Conservation (phyloP, 2,113 vertebrate species). For the Eidolon helvum region DNA sequence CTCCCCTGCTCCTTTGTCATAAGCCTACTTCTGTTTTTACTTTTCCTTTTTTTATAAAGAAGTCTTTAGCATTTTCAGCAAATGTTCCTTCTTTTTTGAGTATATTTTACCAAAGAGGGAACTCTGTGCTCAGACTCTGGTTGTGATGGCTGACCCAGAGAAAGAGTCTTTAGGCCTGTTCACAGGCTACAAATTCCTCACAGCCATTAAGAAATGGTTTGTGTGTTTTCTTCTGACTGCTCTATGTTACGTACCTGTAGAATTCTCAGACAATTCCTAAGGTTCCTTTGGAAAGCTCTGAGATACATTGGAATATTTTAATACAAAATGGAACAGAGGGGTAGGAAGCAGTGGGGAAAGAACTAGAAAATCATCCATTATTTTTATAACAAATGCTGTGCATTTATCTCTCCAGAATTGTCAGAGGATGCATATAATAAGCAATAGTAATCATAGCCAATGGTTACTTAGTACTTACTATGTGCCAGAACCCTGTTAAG, state of each 20-base stretch:
- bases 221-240: not conserved
- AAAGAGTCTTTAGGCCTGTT: not conserved
- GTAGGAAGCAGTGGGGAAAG: not conserved
- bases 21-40: not conserved
- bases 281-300: not conserved
- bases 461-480: not conserved
- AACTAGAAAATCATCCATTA: not conserved
- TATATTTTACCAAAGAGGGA: not conserved
- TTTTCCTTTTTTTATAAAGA: not conserved
- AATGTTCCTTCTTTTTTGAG: not conserved
- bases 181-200: not conserved
- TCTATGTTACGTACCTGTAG: not conserved
- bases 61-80: not conserved
- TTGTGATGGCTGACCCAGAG: not conserved
- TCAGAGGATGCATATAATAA: not conserved
- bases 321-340: not conserved
- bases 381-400: not conserved
- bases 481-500: not conserved
- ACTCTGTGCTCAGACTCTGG: not conserved
- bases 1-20: not conserved
- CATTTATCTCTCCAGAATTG: not conserved
- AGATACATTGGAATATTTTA: not conserved
- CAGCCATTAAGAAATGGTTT: too few species aligned
- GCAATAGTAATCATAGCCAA: too few species aligned
- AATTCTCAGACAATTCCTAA: not conserved